Percentiles rank a stretch among this genome's conserved stretches.
Conservation (phyloP, 2,797 vertebrate genomes). For the Corythornis leucogaster region DNA sequence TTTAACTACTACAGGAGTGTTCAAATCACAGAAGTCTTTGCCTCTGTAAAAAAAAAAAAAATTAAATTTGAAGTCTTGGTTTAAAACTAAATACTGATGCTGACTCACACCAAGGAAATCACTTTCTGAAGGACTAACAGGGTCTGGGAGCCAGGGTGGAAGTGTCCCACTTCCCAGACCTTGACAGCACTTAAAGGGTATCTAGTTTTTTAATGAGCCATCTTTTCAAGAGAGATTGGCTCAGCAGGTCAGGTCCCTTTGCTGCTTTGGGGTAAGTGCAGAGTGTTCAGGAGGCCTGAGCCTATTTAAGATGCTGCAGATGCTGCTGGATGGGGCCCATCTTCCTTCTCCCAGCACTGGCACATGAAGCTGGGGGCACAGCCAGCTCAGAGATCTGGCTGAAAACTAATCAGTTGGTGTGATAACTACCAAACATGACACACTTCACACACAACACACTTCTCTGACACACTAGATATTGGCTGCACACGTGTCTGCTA, state of each 20-base stretch:
- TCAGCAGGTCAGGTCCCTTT: neutral
- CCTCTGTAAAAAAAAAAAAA: neutral
- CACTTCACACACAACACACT: neutral
- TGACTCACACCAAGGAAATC: neutral
- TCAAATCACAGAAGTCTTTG: neutral
- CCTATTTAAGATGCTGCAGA: neutral
- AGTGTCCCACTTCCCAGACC: neutral
- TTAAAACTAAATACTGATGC: neutral
- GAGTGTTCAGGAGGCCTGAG: neutral
- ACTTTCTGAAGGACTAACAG: neutral
- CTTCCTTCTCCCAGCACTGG: neutral
- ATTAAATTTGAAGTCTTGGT: neutral
- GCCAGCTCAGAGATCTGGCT: neutral
- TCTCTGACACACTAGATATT: neutral
- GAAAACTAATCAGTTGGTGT: neutral
- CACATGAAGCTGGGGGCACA: neutral
- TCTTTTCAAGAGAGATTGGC: neutral
- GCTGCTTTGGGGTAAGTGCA: neutral
- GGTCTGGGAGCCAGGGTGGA: neutral
- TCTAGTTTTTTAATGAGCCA: neutral
- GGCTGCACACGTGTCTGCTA: neutral
- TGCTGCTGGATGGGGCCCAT: neutral
- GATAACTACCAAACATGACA: neutral
- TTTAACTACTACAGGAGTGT: neutral
- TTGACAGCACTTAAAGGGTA: neutral